Percentiles rank a stretch among this genome's conserved stretches.
Conservation (phyloP, 2,797 vertebrate genomes). For the Aselliscus stoliczkanus region DNA sequence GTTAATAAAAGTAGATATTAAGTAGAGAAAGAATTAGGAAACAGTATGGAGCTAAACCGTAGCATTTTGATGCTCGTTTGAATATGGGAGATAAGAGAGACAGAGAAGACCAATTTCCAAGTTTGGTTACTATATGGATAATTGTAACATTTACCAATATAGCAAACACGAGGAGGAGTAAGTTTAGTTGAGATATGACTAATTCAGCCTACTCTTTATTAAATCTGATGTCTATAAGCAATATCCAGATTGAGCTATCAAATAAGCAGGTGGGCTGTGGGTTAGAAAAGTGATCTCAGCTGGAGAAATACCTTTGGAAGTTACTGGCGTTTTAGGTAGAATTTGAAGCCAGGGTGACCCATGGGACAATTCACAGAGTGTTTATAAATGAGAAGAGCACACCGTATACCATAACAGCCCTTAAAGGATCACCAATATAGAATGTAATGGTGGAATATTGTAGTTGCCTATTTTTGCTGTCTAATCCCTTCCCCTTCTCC, state of each 20-base stretch:
- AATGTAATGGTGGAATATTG: no score
- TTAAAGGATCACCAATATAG: not conserved
- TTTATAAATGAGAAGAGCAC: not conserved
- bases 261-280: not conserved
- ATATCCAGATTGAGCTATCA: not conserved
- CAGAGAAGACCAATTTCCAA: not conserved
- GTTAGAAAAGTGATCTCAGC: not conserved
- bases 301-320: not conserved
- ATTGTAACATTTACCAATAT: not conserved
- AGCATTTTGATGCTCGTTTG: not conserved
- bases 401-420: not conserved
- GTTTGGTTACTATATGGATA: not conserved
- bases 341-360: not conserved
- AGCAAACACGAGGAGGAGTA: not conserved
- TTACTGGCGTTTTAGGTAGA: not conserved
- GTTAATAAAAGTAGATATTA: not conserved
- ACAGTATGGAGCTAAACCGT: not conserved
- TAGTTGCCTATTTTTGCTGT: no score
- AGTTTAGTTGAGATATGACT: not conserved
- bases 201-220: not conserved
- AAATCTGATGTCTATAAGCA: not conserved
- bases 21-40: not conserved
- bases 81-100: not conserved
- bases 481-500: no score
- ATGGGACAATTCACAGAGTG: not conserved